Evolutionary conservation across 2,797 vertebrate species (phyloP), one percentile per base, ranked within the genome.

Genomic region (Anableps anableps): DNA sequence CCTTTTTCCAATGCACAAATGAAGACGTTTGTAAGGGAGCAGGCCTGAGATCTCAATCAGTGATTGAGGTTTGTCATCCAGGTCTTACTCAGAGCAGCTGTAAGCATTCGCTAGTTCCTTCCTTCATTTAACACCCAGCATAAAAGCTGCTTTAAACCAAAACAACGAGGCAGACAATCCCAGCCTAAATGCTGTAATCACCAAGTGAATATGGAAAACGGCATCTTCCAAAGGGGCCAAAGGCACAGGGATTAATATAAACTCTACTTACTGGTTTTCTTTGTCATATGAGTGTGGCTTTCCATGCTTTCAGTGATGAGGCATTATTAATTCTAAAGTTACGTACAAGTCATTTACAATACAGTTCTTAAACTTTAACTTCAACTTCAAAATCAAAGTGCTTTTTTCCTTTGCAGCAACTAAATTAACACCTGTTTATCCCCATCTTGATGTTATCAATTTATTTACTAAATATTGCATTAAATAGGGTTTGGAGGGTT

Each of bases 131-230:
- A 84, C 77, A 78, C 64, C 13, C 47, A 81, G 74, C 75, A 55
- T 76, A 76, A 80, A 91, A 83, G 77, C 82, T 64, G 82, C 75
- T 86, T 81, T 82, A 88, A 88, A 58, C 77, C 80, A 74, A 91
- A 89, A 92, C 81, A 91, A 88, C 50, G 68, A 85, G 85, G 74
- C 84, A 85, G 79, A 76, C 79, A 73, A 82, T 82, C 50, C 75
- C 72, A 75, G 82, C 50, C 76, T 75, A 83, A 86, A 84, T 29
- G 41, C 74, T 75, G 82, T 87, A 90, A 83, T 88, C 80, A 77
- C 50, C 64, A 80, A 31, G 55, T 77, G 76, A 85, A 72, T 78
- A 80, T 79, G 55, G 72, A 79, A 77, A 83, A 78, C 43, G 31
- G 13, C n/a, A 70, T 80, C 74, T 73, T 83, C 23, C 71, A 45